Conservation (phyloP, 2,113 vertebrate species). For the Uropsilus gracilis region DNA sequence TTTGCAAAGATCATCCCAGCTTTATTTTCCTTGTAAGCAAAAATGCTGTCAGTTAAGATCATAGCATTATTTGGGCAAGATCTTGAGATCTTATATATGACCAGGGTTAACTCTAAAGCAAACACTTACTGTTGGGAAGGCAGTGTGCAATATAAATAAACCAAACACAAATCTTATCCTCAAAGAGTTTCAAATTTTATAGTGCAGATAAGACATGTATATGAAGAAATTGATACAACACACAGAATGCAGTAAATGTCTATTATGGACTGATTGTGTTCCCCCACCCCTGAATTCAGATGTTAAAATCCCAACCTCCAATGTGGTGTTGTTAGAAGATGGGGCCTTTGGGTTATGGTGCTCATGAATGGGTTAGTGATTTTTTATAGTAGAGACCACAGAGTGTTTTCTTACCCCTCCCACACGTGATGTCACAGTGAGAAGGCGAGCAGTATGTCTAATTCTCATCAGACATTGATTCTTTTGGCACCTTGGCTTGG, state of each 20-base stretch:
- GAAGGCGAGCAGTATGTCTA: no score
- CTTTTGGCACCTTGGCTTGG: not conserved
- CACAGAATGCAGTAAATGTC: not conserved
- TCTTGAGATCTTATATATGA: not conserved
- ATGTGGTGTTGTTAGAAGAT: not conserved
- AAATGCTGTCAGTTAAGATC: not conserved
- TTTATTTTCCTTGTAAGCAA: not conserved
- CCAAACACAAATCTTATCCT: not conserved
- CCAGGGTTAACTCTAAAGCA: not conserved
- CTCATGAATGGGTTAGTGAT: not conserved
- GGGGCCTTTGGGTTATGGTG: not conserved
- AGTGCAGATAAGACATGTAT: not conserved
- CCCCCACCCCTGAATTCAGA: not conserved
- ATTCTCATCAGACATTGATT: not conserved
- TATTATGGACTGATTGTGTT: not conserved
- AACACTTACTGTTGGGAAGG: not conserved
- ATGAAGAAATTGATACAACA: not conserved
- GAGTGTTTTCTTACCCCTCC: not conserved
- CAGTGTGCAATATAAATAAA: not conserved
- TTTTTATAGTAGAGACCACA: not conserved
- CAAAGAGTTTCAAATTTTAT: not conserved
- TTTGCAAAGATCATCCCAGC: not conserved
- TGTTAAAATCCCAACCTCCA: not conserved
- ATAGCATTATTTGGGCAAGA: not conserved
- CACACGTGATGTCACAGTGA: not conserved